These are phyloP conservation scores for Kuschelorhynchus macadamiae DNA, from an alignment of 2,888 invertebrate species.

Conservation along the genomic window DNA sequence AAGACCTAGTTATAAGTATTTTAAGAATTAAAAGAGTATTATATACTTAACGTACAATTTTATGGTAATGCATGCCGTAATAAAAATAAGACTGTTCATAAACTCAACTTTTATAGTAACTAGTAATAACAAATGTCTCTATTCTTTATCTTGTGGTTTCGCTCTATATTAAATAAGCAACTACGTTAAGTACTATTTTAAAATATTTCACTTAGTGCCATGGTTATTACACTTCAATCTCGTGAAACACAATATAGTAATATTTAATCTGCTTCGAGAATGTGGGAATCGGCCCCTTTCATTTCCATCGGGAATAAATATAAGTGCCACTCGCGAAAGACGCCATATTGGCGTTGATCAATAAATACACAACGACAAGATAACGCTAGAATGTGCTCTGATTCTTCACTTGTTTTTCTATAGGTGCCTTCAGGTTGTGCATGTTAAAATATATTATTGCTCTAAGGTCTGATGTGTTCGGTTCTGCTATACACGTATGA, in stretches of 20 bases:
- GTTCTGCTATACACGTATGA: too few species aligned
- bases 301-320: conserved; percentile 19
- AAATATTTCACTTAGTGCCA: not conserved
- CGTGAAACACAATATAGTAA: conserved; percentile 9
- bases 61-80: too few species aligned
- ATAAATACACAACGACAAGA: conserved; percentile 27
- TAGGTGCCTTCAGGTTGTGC: not conserved
- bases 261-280: conserved; percentile 12
- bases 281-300: conserved; percentile 24
- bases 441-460: conserved; percentile 11
- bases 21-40: too few species aligned
- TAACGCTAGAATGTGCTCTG: conserved; percentile 28
- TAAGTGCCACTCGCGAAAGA: conserved; percentile 14
- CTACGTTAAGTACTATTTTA: too few species aligned
- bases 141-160: too few species aligned
- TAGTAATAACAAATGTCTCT: too few species aligned
- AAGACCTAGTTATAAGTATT: too few species aligned
- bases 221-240: not conserved
- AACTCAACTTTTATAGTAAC: too few species aligned
- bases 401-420: conserved; percentile 20
- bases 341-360: conserved; percentile 24
- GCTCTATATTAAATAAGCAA: too few species aligned
- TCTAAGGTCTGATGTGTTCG: not conserved
- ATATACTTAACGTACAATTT: too few species aligned
- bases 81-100: too few species aligned